Base-by-base conservation (phyloP, 2,888 invertebrate genomes). In the Diloba caeruleocephala region DNA sequence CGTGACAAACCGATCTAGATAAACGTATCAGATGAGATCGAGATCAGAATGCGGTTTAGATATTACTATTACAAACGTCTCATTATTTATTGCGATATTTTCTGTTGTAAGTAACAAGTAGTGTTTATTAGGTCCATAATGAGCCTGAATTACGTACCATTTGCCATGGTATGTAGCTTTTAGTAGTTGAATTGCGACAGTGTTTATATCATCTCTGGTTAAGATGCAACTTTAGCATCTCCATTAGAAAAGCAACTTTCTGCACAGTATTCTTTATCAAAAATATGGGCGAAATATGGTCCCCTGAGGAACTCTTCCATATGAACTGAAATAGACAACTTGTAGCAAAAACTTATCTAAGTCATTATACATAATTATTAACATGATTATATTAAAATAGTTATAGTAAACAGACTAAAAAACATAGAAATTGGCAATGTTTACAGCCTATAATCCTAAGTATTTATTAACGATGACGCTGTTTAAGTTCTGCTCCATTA, bases 1-100 rank as follows among this genome's bases (percentile, higher is more conserved):
- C 83, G 85, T 82, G 86, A 88, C 81, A 85, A 82, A 81, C 48
- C 70, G 82, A 90, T 89, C 87, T 80, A 84, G 88, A 88, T 89
- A 87, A 80, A 76, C 55, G 57, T 82, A 84, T 87, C 82, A 83
- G 88, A 87, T 85, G 81, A 81, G 84, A 90, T 90, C 84, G 75
- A 79, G 83, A 90, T 89, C 86, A 82, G 79, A 80, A 78, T 78
- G 77, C 81, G 69, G 81, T 78, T 82, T 69, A 84, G 85, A 82
- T 85, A 88, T 87, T 81, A 82, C 81, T 79, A 85, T 82, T 82
- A 84, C 84, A 84, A 84, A 80, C 79, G 80, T 79, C 80, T 82
- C 76, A 82, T 89, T 89, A 88, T 87, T 85, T 88, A 83, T 85
- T 84, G 83, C 82, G 69, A 77, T 83, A 81, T 78, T 78, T 64